Percentiles rank a stretch among this genome's conserved stretches.
Evolutionary conservation across 2,113 vertebrate genomes (phyloP).

Genomic region (Leptobrachium leishanense): DNA sequence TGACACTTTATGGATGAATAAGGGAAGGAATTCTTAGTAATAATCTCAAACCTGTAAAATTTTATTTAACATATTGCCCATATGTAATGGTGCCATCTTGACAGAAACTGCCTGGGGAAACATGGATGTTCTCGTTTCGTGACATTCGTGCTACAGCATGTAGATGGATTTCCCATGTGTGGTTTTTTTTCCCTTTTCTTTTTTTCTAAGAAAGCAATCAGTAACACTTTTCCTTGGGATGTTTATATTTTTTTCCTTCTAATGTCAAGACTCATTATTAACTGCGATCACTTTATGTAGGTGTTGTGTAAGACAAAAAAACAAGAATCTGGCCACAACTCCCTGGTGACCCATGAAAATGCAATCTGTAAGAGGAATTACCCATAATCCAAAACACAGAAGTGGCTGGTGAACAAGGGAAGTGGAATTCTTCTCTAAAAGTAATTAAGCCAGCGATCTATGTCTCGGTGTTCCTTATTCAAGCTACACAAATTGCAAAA

Average conservation of each 20-base stretch:
- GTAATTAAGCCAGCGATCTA: background rate
- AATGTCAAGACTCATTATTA: conserved; percentile 14
- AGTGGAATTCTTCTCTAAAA: background rate
- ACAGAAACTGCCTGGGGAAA: background rate
- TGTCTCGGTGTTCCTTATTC: background rate
- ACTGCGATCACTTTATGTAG: background rate
- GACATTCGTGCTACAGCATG: background rate
- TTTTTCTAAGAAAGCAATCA: conserved; percentile 2
- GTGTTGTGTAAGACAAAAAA: conserved; percentile 16
- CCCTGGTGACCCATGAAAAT: conserved; percentile 1
- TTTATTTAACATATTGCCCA: background rate
- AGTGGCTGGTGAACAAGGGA: conserved; percentile 2
- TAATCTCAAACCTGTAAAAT: no score
- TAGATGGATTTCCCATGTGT: background rate
- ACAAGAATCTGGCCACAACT: conserved; percentile 10
- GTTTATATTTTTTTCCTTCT: conserved; percentile 14
- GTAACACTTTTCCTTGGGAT: conserved; percentile 4
- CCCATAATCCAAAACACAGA: conserved; percentile 10
- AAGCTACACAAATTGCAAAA: no score
- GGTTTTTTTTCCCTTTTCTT: conserved; percentile 5
- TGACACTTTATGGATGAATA: no score
- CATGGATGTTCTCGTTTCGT: background rate
- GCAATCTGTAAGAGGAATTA: conserved; percentile 15
- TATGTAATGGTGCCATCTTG: background rate
- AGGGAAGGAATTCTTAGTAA: no score